These are phyloP conservation scores for Lasioglossum lativentre DNA, from an alignment of 2,888 invertebrate species.

Conservation along the genomic window DNA sequence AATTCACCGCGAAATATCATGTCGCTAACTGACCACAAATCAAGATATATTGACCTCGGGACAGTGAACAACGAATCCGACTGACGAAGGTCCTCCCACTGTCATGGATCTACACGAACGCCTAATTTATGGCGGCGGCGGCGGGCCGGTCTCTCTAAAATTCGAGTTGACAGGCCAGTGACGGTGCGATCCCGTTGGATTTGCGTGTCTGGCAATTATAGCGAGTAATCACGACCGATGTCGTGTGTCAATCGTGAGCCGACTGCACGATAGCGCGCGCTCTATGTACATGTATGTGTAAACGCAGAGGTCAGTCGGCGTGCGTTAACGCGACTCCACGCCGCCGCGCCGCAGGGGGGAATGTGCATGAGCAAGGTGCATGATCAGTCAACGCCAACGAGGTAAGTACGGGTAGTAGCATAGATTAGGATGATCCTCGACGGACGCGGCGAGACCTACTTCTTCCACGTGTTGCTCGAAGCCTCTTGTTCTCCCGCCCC, in stretches of 20 bases:
- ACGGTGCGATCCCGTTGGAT: not conserved
- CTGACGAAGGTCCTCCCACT: not conserved
- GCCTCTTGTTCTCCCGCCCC: not conserved
- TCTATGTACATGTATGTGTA: not conserved
- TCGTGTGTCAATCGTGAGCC: conserved; percentile 38
- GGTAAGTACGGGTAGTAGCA: conserved; percentile 58
- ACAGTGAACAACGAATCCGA: not conserved
- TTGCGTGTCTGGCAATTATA: conserved; percentile 55
- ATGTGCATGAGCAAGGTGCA: conserved; percentile 62
- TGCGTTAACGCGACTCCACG: conserved; percentile 20
- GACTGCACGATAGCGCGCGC: not conserved
- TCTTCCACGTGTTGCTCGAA: conserved; percentile 51
- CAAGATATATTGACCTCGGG: conserved; percentile 2
- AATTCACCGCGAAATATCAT: not conserved
- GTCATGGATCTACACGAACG: not conserved
- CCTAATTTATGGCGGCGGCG: not conserved
- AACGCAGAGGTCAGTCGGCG: conserved; percentile 19
- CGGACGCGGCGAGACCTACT: conserved; percentile 52
- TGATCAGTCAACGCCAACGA: conserved; percentile 66
- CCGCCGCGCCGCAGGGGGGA: not conserved
- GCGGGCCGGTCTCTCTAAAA: not conserved
- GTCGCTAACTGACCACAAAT: not conserved
- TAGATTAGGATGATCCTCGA: conserved; percentile 59
- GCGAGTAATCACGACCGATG: conserved; percentile 31
- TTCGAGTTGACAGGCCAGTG: not conserved